phyloP scores from a whole-genome alignment of 2,888 invertebrate species.

The Caenorhabditis sp. region DNA sequence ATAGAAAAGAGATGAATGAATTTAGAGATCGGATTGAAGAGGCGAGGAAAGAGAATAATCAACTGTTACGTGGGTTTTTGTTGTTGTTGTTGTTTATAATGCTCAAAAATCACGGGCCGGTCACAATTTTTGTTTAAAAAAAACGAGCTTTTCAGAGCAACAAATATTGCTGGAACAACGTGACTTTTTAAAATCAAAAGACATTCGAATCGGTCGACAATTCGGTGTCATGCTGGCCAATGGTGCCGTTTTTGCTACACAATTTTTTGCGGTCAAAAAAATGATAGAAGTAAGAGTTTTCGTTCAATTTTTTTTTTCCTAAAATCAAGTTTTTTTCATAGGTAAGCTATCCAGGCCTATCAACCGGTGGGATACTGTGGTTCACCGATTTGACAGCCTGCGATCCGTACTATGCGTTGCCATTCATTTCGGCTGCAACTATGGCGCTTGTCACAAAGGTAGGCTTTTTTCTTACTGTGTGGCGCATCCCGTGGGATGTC shows the following conservation, averaged over 20 bases:
- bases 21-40: slow-evolving; percentile 86
- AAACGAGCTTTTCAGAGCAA: slow-evolving; percentile 49
- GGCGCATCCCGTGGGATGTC: too few relatives aligned
- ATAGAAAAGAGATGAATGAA: slow-evolving; percentile 84
- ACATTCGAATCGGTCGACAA: slow-evolving; percentile 61
- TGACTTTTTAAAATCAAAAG: slow-evolving; percentile 59
- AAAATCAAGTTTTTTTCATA: slow-evolving; percentile 2
- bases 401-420: slow-evolving; percentile 88
- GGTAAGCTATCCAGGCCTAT: slow-evolving; percentile 86
- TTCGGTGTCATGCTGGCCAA: slow-evolving; percentile 70
- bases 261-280: slow-evolving; percentile 84
- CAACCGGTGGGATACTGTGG: slow-evolving; percentile 88
- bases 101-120: too few relatives aligned
- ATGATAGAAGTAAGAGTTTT: slow-evolving; percentile 81
- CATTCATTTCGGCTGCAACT: slow-evolving; percentile 84
- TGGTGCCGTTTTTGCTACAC: slow-evolving; percentile 88
- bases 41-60: slow-evolving; percentile 76
- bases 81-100: too few relatives aligned
- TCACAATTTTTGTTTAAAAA: too few relatives aligned
- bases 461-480: too few relatives aligned
- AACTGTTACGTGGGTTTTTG: slow-evolving; percentile 49
- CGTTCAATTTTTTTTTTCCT: background rate
- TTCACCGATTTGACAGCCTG: slow-evolving; percentile 88
- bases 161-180: slow-evolving; percentile 65
- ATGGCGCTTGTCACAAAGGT: slow-evolving; percentile 82